These are phyloP conservation scores for Pavo muticus DNA, from an alignment of 2,113 vertebrate genomes.

Conservation along the genomic window DNA sequence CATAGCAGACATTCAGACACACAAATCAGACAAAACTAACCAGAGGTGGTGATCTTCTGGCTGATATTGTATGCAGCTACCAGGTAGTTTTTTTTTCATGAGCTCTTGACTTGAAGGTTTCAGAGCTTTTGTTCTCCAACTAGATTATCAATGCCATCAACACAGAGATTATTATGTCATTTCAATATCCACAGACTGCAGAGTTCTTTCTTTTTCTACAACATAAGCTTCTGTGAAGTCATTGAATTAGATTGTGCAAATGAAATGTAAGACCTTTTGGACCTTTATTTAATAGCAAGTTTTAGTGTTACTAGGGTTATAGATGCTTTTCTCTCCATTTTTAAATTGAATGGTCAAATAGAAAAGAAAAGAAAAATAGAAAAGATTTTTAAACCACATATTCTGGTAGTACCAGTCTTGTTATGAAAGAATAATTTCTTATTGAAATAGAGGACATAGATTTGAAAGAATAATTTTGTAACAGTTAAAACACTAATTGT, in stretches of 20 bases:
- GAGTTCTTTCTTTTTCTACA: background rate
- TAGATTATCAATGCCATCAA: background rate
- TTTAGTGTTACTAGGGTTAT: background rate
- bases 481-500: background rate
- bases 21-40: background rate
- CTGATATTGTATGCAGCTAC: background rate
- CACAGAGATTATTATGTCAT: background rate
- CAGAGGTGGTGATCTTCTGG: background rate
- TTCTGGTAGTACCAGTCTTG: background rate
- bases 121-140: background rate
- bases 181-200: background rate
- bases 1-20: background rate
- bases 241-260: slow-evolving; percentile 18
- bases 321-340: background rate
- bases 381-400: background rate
- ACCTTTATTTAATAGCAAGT: background rate
- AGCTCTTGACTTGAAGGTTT: background rate
- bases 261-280: slow-evolving; percentile 27
- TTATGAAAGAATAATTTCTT: background rate
- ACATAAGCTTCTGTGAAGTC: background rate
- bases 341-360: background rate
- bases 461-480: background rate
- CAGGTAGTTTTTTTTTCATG: background rate
- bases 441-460: background rate
- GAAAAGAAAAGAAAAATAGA: background rate